Evolutionary conservation across 2,113 vertebrate genomes (phyloP).

Genomic region (Cyprinus carpio): DNA sequence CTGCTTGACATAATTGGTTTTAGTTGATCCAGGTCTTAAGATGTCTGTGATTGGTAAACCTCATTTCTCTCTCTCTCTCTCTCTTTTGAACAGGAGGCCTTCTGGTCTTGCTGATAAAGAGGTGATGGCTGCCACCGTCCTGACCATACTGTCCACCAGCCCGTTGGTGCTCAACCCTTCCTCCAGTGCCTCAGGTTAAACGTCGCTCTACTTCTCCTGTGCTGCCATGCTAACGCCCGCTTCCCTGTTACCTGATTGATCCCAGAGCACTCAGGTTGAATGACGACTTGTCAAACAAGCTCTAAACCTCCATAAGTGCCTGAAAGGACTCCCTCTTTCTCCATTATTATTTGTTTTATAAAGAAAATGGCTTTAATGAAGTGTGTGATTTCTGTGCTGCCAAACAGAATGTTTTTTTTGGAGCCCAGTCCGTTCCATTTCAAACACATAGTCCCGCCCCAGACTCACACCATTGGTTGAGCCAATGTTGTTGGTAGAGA

Average conservation of each 20-base stretch:
- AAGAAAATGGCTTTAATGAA: background rate
- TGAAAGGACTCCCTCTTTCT: background rate
- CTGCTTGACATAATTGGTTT: conserved; percentile 9
- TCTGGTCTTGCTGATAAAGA: conserved; percentile 84
- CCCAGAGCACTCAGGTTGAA: background rate
- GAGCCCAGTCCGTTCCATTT: background rate
- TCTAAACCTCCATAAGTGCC: background rate
- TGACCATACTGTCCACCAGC: conserved; percentile 89
- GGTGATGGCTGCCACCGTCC: conserved; percentile 89
- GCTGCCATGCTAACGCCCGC: no score
- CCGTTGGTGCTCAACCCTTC: conserved; percentile 80
- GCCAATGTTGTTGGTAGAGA: background rate
- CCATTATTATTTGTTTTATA: background rate
- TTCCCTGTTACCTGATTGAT: conserved; percentile 26
- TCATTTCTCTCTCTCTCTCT: conserved; percentile 60
- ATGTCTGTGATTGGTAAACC: background rate
- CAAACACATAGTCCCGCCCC: background rate
- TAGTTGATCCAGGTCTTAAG: background rate
- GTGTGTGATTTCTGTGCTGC: background rate
- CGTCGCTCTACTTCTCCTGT: conserved; percentile 1
- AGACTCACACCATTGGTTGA: background rate
- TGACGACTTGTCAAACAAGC: background rate
- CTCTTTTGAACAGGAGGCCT: conserved; percentile 71
- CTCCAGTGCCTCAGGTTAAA: conserved; percentile 65
- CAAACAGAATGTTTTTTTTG: background rate